A percentile compares a stretch with the other conserved stretches of the same genome.
These are phyloP conservation scores for Pentalonia nigronervosa DNA, from an alignment of 1,140 invertebrate species.

Conservation along the genomic window DNA sequence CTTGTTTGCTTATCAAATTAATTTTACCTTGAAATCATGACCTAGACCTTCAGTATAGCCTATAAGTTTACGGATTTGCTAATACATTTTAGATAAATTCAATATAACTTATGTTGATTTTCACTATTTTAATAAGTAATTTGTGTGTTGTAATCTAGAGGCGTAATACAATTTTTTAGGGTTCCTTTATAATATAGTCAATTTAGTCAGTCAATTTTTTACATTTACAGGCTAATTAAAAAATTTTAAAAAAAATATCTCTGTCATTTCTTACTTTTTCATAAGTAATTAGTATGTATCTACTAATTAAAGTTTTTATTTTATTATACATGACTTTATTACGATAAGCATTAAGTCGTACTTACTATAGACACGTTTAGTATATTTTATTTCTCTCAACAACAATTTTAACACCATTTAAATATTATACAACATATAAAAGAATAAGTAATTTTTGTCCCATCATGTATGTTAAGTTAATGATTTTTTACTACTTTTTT, in stretches of 20 bases:
- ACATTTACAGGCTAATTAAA: neutral
- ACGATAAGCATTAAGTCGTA: neutral
- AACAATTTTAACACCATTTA: neutral
- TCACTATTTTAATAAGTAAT: neutral
- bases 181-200: neutral
- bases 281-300: neutral
- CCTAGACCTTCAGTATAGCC: constrained; percentile 17
- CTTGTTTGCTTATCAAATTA: constrained; percentile 16
- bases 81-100: neutral
- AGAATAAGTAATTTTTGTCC: neutral
- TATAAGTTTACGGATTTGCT: neutral
- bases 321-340: neutral
- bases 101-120: neutral
- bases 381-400: neutral
- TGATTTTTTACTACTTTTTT: too few relatives aligned
- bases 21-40: constrained; percentile 43
- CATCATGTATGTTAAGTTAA: neutral
- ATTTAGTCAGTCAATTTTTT: too few relatives aligned
- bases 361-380: neutral
- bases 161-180: neutral
- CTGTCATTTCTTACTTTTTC: neutral
- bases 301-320: neutral
- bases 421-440: neutral
- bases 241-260: neutral
- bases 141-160: neutral